Base-by-base conservation (phyloP, 1,140 invertebrate genomes). In the Colletes latitarsis region DNA sequence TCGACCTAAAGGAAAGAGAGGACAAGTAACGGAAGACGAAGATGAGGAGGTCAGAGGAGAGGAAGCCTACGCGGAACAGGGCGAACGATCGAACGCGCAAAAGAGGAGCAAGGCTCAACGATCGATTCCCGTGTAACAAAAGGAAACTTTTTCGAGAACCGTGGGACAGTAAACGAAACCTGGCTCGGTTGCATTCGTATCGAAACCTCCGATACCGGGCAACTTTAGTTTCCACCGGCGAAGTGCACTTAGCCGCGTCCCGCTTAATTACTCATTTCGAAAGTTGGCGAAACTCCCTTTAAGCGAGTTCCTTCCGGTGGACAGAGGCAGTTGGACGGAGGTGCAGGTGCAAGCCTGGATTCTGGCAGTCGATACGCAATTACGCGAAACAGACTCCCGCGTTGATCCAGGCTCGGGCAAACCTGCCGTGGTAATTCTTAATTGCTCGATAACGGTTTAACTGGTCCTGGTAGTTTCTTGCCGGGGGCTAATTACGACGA, bases 231-330 rank as follows among this genome's bases (percentile, higher is more conserved):
- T 3, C 73, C 86, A 62, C 21, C 21, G 64, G 53, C 60, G 57
- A 82, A 87, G 77, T 88, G 67, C 82, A 76, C 84, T 89, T 68
- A 82, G 53, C 68, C 68, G 39, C 63, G 77, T 77, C 71, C 75
- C 82, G 85, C 73, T 89, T 88, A 89, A 89, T 89, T 89, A 89
- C 81, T 88, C 87, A 87, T 88, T 88, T 85, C 67, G 39, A 81
- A 81, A 87, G 83, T 89, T 80, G 39, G 57, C 64, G 82, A 82
- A 87, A 87, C 84, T 89, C 78, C 63, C 76, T 85, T 89, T 80
- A 79, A 85, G 73, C 81, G 57, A 80, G 71, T 76, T 75, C 57
- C 80, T 75, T 64, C 72, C 63, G 80, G 71, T 75, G 77, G 73
- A 77, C 66, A 71, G 57, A 62, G 49, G 62, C n/a, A 53, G 53